Base-by-base conservation (phyloP, 2,797 vertebrate genomes). In the Centroberyx gerrardi region DNA sequence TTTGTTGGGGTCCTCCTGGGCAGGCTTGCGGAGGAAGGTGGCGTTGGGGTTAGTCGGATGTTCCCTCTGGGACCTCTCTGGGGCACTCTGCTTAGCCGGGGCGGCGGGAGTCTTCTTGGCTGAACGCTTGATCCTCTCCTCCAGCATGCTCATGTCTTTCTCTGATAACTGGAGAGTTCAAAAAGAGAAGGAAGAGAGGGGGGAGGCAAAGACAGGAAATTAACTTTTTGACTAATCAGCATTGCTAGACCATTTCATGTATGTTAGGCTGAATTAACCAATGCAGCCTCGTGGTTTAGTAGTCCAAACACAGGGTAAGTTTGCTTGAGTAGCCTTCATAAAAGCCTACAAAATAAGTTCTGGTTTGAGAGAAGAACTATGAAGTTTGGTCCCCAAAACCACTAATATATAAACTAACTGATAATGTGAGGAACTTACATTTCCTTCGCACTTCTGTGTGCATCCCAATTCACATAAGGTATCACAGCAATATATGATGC, bases 81-180 rank as follows among this genome's bases (percentile, higher is more conserved):
- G 1, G 0, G 69, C 67, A 2, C 46, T 88, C 82, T 95, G 97
- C 77, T 96, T 98, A 48, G 95, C 28, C 0, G 97, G 95, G 58
- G 95, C 91, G 2, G 95, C 89, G 0, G 95, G 74, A 0, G 96
- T 88, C 85, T 97, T 99, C 92, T 99, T 99, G n/a, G 97, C 98
- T 1, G 98, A 97, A 0, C 98, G 94, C 62, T 99, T 99, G 91
- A 99, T 98, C 69, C 98, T 94, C 78, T 99, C 98, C 85, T 99
- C 98, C 40, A 99, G 83, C 98, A 99, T 99, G 89, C 98, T 99
- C 98, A 99, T 96, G 72, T 99, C 98, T 72, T 99, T 99, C 86
- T 99, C 98, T 2, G 98, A 99, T 70, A 99, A 94, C 98, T 99
- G 48, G 46, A 38, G 62, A 8, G 77, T 15, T 44, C 7, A 63